Evolutionary conservation across 1,140 invertebrate genomes (phyloP), one percentile per base, ranked within the genome.

Genomic region (Heliconius melpomene): DNA sequence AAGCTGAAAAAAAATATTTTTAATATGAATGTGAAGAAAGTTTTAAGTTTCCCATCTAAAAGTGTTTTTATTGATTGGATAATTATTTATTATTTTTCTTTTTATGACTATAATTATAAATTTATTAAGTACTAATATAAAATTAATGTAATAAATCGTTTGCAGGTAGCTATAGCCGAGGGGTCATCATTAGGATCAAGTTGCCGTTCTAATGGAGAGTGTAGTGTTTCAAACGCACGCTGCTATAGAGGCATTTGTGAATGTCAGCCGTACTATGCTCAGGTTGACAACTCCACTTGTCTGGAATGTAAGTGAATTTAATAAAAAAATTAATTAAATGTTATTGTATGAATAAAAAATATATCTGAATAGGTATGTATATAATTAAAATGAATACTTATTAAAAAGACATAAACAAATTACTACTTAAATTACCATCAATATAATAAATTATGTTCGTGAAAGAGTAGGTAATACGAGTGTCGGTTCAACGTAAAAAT

Each of bases 191-290:
- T 91, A 40, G 91, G 91, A 13, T 81, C 83, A 20, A 83, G 76
- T 32, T 94, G 93, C 81, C 86, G 83, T 9, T 92, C 91, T 23
- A 95, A 96, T 83, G 90, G 91, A 83, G 96, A 97, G 57, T 97
- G 96, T 90, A 90, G 90, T 57, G 95, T 87, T 40, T 79, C 88
- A 38, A 94, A 95, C 79, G 95, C 96, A 72, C 95, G 95, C 36
- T 97, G 96, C 88, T 87, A 95, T 72, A 91, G 94, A 82, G 96
- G 96, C 75, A 89, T 95, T 79, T 97, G 96, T 91, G 91, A 94
- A 8, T 97, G 96, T 90, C 95, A 96, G 84, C 95, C 96, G 6
- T 97, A 96, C 87, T 96, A 95, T 86, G 96, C 96, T 16, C 94
- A 93, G 82, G 95, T 96, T 87, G 96, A 97, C 88, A 94, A 94